Conservation (phyloP, 2,797 vertebrate genomes). For the Intellagama lesueurii region DNA sequence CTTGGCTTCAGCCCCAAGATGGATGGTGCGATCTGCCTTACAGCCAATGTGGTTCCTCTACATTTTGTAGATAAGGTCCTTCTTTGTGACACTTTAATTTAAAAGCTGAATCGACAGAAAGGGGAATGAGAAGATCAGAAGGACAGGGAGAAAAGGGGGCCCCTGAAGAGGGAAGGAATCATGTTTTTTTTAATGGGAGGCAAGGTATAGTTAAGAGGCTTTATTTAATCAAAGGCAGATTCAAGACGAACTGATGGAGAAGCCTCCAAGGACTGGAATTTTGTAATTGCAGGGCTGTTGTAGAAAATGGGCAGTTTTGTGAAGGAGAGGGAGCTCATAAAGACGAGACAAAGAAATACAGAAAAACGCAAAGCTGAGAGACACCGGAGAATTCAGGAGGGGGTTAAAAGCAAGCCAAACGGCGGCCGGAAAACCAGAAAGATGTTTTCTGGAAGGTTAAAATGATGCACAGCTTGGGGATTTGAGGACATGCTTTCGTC, state of each 20-base stretch:
- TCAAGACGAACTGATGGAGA: neutral
- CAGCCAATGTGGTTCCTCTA: too few species aligned
- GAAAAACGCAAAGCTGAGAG: neutral
- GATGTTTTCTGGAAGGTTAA: too few species aligned
- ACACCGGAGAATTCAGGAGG: too few species aligned
- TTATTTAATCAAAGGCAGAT: neutral
- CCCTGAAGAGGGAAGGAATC: too few species aligned
- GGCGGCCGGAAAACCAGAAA: neutral
- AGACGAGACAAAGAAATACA: neutral
- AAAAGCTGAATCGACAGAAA: too few species aligned
- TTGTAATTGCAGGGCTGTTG: neutral
- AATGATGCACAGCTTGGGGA: neutral
- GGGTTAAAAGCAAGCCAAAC: neutral
- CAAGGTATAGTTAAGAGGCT: neutral
- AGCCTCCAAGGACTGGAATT: neutral
- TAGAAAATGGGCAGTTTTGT: conserved; percentile 1
- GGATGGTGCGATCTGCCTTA: too few species aligned
- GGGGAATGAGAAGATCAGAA: too few species aligned
- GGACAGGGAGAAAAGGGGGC: too few species aligned
- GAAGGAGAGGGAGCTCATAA: neutral
- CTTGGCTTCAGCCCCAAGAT: too few species aligned
- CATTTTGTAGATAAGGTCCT: too few species aligned
- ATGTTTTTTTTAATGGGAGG: neutral
- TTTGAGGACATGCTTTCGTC: neutral
- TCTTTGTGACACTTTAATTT: too few species aligned